phyloP scores from a whole-genome alignment of 2,888 invertebrate species.

The Drosophila glabriapex region DNA sequence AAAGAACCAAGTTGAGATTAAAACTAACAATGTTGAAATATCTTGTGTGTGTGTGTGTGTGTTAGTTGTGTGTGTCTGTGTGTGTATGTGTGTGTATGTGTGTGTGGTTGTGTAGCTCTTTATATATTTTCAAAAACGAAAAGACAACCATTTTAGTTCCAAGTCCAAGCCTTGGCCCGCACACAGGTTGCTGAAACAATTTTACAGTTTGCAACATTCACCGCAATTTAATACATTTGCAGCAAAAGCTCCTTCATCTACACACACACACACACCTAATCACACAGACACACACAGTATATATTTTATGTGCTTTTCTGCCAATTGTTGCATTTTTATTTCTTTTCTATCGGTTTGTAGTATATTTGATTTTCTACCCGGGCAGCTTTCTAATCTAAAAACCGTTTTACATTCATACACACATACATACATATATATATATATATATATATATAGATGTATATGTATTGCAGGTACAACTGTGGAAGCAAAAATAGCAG shows the following conservation, averaged over 20 bases:
- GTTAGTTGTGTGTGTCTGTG: neutral
- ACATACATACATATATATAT: neutral
- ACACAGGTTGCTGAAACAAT: slow-evolving; percentile 30
- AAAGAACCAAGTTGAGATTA: slow-evolving; percentile 8
- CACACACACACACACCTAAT: neutral
- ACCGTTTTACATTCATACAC: neutral
- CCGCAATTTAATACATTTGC: slow-evolving; percentile 24
- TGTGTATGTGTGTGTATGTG: slow-evolving; percentile 5
- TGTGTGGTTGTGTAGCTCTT: neutral
- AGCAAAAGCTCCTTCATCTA: slow-evolving; percentile 10
- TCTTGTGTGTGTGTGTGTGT: slow-evolving; percentile 3
- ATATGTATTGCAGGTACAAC: neutral
- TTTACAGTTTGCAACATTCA: slow-evolving; percentile 29
- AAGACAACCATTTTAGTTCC: slow-evolving; percentile 37
- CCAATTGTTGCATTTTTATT: neutral
- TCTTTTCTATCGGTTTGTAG: neutral
- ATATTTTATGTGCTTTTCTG: neutral
- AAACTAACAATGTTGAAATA: neutral
- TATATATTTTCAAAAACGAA: slow-evolving; percentile 49
- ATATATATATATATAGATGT: neutral
- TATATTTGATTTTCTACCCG: neutral
- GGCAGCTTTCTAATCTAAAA: neutral
- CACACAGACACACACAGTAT: neutral
- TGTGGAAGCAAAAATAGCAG: neutral
- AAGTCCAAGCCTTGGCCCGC: neutral